Percentiles rank a stretch among this genome's conserved stretches.
Conservation (phyloP, 2,113 vertebrate species). For the Protobothrops mucrosquamatus region DNA sequence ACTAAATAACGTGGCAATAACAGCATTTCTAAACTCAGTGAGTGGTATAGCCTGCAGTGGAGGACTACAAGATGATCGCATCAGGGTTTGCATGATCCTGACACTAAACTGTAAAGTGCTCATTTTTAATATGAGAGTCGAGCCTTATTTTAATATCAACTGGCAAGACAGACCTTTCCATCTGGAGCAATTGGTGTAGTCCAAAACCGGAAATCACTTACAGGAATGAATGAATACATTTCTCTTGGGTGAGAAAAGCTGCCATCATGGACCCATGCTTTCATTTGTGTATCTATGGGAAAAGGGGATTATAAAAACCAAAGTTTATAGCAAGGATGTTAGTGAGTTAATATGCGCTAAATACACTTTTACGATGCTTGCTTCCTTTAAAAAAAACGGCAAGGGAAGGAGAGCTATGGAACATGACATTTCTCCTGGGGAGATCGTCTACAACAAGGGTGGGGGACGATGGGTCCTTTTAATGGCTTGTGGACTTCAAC, state of each 20-base stretch:
- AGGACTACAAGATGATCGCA: background rate
- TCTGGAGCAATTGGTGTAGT: background rate
- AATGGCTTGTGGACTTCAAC: background rate
- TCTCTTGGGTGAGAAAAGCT: conserved; percentile 6
- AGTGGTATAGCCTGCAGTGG: background rate
- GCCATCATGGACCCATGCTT: conserved; percentile 42
- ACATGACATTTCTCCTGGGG: conserved; percentile 51
- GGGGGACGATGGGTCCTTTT: background rate
- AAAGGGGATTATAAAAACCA: conserved; percentile 17
- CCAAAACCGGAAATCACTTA: background rate
- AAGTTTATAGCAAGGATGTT: conserved; percentile 35
- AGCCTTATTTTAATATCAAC: background rate
- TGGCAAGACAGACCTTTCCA: background rate
- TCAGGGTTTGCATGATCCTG: background rate
- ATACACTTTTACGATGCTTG: conserved; percentile 60
- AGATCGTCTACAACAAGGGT: conserved; percentile 44
- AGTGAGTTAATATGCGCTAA: conserved; percentile 43
- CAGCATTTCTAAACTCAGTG: background rate
- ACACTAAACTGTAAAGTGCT: background rate
- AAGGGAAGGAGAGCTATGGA: conserved; percentile 42
- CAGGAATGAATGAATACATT: conserved; percentile 16
- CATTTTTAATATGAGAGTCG: background rate
- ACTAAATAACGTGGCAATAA: background rate
- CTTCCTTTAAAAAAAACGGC: conserved; percentile 56
- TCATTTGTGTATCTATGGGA: conserved; percentile 27